Evolutionary conservation across 2,113 vertebrate species (phyloP).

Genomic region (Columbina picui): DNA sequence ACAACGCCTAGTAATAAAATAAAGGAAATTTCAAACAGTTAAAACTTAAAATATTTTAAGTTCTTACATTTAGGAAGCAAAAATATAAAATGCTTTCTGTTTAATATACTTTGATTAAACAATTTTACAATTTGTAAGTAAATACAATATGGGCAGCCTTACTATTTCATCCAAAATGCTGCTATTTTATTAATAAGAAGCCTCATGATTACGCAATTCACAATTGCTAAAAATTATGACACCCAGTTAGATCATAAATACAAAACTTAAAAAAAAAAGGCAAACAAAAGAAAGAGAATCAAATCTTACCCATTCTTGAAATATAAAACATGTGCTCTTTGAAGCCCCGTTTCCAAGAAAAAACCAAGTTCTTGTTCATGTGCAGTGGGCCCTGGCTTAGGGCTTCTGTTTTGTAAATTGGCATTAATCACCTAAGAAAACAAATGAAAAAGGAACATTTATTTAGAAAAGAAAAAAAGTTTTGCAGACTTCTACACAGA

Average conservation of each 20-base stretch:
- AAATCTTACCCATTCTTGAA: constrained; percentile 95
- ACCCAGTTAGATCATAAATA: neutral
- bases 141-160: neutral
- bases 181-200: neutral
- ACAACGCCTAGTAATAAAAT: neutral
- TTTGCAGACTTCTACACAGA: neutral
- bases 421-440: constrained; percentile 83
- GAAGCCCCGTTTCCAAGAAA: constrained; percentile 97
- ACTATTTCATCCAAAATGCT: neutral
- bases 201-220: neutral
- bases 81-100: neutral
- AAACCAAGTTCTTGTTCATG: constrained; percentile 97
- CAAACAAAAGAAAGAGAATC: neutral
- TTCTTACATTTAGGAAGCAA: neutral
- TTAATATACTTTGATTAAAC: neutral
- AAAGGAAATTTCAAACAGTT: neutral
- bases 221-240: neutral
- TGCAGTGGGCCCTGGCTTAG: constrained; percentile 90
- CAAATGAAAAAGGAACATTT: neutral
- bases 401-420: constrained; percentile 96
- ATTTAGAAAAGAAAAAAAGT: neutral
- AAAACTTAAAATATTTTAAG: neutral
- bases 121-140: neutral
- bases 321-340: constrained; percentile 97
- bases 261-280: neutral